Evolutionary conservation across 2,797 vertebrate genomes (phyloP), one percentile per base, ranked within the genome.

Genomic region (Megalops cyprinoides): DNA sequence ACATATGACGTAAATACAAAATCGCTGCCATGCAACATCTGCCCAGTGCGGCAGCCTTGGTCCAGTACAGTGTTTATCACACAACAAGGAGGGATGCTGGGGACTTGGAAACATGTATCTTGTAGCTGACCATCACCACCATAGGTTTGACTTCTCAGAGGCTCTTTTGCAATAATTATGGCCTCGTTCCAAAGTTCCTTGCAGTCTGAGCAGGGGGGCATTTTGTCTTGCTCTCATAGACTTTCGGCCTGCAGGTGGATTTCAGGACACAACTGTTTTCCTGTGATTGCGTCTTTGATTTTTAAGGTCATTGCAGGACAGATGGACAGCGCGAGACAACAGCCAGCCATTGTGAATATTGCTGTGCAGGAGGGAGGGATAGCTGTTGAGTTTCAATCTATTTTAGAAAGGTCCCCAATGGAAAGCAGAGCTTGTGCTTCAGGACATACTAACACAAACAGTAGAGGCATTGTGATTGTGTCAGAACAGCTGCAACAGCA

Each of bases 401-500:
- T 82, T 89, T 91, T 86, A 86, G 88, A 88, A 91, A 90, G 67
- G 85, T 85, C 88, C 91, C 91, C 53, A 60, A 87, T 86, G 87
- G 88, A 83, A 80, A 83, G 84, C 86, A 84, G 83, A 87, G 88
- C 87, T 87, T 89, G 86, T 89, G 87, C 88, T 89, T 87, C 87
- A 87, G 90, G 83, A 91, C 90, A 88, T 86, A 86, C 90, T 90
- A 91, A 92, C 84, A 84, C 89, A 89, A 92, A 93, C 91, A 94
- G 90, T 91, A 90, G 39, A 89, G 90, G 90, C 91, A 94, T 93
- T 94, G 91, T 93, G 89, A 90, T 83, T 78, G 86, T 87, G 79
- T 91, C 90, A 84, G 90, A 89, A 89, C 92, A 93, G 91, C 92
- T 93, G 92, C 91, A 91, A 87, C 89, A 88, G 89, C 91, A n/a